Evolutionary conservation across 2,113 vertebrate species (phyloP).

Genomic region (Pyxicephalus adspersus): DNA sequence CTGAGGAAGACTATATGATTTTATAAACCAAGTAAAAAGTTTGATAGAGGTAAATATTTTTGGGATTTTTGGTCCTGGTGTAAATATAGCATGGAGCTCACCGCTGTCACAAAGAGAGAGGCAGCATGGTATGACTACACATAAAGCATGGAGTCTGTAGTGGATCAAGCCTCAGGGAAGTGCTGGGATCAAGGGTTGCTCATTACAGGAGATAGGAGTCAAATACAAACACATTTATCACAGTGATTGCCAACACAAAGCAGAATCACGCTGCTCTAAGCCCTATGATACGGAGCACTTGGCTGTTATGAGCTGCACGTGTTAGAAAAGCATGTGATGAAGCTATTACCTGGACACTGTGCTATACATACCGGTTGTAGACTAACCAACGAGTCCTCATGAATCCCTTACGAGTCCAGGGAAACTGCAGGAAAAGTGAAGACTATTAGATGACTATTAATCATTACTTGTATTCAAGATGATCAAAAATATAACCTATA

Average conservation of each 20-base stretch:
- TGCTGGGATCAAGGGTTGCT: slow-evolving; percentile 41
- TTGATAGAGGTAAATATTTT: no score
- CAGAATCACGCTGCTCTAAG: not conserved
- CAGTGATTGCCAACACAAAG: not conserved
- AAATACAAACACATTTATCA: slow-evolving; percentile 51
- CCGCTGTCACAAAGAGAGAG: no score
- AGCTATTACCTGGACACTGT: not conserved
- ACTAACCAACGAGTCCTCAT: slow-evolving; percentile 82
- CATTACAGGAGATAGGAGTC: slow-evolving; percentile 35
- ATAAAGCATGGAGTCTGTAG: not conserved
- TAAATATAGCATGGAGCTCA: no score
- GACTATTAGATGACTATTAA: no score
- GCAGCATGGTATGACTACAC: not conserved
- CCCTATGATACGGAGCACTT: not conserved
- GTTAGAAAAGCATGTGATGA: not conserved
- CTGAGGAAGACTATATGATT: no score
- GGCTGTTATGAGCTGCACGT: slow-evolving; percentile 14
- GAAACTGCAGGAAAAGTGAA: slow-evolving; percentile 66
- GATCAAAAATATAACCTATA: no score
- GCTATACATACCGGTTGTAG: slow-evolving; percentile 74
- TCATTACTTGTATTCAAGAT: no score
- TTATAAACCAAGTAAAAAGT: no score
- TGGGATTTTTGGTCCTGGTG: no score
- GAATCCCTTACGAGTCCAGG: slow-evolving; percentile 84
- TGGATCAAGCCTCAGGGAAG: slow-evolving; percentile 12